Base-by-base conservation (phyloP, 1,140 invertebrate species). In the Drosophila willistoni region DNA sequence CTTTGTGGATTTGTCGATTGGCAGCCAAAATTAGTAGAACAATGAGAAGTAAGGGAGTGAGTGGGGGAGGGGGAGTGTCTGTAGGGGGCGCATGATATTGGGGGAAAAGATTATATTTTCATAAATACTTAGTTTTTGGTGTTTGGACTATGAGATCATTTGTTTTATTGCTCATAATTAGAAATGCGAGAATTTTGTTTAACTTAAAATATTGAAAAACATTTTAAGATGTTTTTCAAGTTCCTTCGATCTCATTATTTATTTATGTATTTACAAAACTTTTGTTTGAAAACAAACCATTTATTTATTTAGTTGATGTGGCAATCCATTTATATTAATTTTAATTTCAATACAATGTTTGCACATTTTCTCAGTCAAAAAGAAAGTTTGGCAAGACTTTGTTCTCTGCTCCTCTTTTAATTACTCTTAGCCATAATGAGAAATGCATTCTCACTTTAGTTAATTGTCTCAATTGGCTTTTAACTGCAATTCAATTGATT, bases 401-500 rank as follows among this genome's bases (percentile, higher is more conserved):
- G 22, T 25, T 34, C 33, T 34, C 33, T 34, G 34, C 6, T 29
- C 1, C 25, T 25, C 25, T 5, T 25, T 29, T 7, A 29, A 29
- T 29, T 29, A 29, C 6, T 7, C 29, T 29, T 29, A 1, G 29
- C 22, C 22, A 0, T 2, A 9, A 39, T 39, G 36, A 25, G 12
- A 4, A 51, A 12, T 51, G 44, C 44, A 51, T 22, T 29, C 14
- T 59, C 36, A 44, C 70, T 83, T 72, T 80, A 63, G 54, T 72
- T 59, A 22, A 70, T 56, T 64, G 77, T 59, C 56, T 67, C 51
- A 51, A 70, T 62, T 19, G 67, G 60, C 44, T 64, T 64, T 73
- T 83, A 68, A 77, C 79, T 64, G 83, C 57, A 71, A 59, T 67
- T 80, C 72, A 83, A 87, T 87, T 89, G 77, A 89, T 86, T 71